These are phyloP conservation scores for Monochamus alternatus DNA, from an alignment of 2,888 invertebrate species.

Conservation along the genomic window DNA sequence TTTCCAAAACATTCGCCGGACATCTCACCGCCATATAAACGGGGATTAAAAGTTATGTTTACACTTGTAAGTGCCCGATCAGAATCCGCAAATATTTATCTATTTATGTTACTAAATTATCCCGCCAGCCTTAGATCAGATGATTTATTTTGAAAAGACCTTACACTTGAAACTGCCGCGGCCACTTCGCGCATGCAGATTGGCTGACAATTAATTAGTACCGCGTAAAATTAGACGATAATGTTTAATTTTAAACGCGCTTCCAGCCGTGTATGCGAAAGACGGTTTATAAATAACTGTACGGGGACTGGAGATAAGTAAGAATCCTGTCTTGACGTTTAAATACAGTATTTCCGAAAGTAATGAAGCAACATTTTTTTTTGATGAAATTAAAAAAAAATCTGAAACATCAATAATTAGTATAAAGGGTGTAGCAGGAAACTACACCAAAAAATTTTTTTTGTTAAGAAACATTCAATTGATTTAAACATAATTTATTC, in stretches of 20 bases:
- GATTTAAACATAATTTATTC: no score
- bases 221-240: conserved; percentile 28
- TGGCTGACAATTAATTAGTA: conserved; percentile 7
- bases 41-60: conserved; percentile 27
- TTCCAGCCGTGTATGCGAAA: conserved; percentile 12
- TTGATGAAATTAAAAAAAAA: no score
- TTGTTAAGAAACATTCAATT: no score
- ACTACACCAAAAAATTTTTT: no score
- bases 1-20: conserved; percentile 26
- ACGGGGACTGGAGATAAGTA: neutral
- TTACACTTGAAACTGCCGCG: conserved; percentile 21
- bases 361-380: no score
- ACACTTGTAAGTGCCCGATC: conserved; percentile 27
- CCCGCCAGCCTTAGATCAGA: conserved; percentile 13
- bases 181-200: neutral
- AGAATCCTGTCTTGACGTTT: neutral
- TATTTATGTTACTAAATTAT: conserved; percentile 26
- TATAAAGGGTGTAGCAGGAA: no score
- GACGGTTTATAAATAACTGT: conserved; percentile 16
- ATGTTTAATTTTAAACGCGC: conserved; percentile 25
- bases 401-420: no score
- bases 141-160: conserved; percentile 27
- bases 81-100: conserved; percentile 27
- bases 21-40: conserved; percentile 20
- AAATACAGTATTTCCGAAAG: no score